Evolutionary conservation across 2,797 vertebrate genomes (phyloP).

Genomic region (Enoplosus armatus): DNA sequence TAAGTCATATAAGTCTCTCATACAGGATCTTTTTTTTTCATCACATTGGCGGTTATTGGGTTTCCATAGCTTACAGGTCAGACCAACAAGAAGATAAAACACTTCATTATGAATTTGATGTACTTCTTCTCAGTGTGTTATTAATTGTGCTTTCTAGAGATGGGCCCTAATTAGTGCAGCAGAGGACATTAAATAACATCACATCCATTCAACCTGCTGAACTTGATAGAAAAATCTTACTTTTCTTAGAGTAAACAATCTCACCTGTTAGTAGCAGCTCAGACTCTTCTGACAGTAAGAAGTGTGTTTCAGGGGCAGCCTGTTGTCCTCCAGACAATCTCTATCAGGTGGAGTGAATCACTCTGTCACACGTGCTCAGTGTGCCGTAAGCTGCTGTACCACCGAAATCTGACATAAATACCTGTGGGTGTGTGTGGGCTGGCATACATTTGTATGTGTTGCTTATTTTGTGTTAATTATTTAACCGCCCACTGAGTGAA

Average conservation of each 20-base stretch:
- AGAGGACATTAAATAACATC: not conserved
- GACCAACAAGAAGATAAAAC: conserved; percentile 8
- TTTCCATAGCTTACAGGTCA: too few relatives aligned
- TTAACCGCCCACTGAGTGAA: conserved; percentile 34
- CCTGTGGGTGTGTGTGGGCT: conserved; percentile 11
- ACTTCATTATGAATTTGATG: not conserved
- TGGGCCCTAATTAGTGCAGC: not conserved
- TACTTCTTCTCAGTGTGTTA: accelerated
- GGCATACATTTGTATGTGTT: conserved; percentile 2
- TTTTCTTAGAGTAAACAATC: conserved; percentile 22
- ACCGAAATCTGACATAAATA: conserved; percentile 59
- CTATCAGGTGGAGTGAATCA: conserved; percentile 62
- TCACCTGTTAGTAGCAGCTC: conserved; percentile 61
- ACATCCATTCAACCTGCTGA: too few relatives aligned
- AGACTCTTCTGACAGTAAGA: conserved; percentile 29
- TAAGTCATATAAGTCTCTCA: too few relatives aligned
- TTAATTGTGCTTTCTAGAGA: not conserved
- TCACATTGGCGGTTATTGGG: too few relatives aligned
- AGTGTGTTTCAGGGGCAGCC: conserved; percentile 47
- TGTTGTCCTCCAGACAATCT: conserved; percentile 56
- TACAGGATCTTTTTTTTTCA: too few relatives aligned
- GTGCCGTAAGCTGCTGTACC: conserved; percentile 59
- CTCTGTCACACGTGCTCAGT: conserved; percentile 42
- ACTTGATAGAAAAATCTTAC: too few relatives aligned
- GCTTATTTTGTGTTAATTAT: conserved; percentile 57